Evolutionary conservation across 2,113 vertebrate species (phyloP), one percentile per base, ranked within the genome.

Genomic region (Petrocephalus zakoni): DNA sequence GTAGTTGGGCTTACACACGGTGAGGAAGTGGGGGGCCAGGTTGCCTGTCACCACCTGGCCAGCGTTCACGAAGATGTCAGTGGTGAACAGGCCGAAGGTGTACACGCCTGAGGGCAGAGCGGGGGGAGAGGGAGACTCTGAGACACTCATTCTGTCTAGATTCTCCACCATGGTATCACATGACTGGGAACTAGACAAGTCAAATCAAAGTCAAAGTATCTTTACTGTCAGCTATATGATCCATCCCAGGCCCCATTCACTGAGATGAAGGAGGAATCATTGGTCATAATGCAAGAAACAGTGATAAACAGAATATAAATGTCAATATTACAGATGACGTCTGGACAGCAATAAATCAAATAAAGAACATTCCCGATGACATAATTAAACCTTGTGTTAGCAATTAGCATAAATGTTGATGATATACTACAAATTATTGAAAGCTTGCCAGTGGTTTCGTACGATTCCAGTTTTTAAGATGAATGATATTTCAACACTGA

Each of bases 31-130:
- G 19, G 98, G 98, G 0, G 98, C 97, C 91, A 99, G 95, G 92
- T 99, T 99, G 49, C 98, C 98, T 47, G 98, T 99, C 90, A 99
- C 98, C 10, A 99, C 98, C 95, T 99, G 98, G 90, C 98, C 98
- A 8, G 98, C 98, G 87, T 99, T 99, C 93, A 99, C 98, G 93
- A 99, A 99, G 95, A 99, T 99, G 95, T 99, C 98, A 19, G 98
- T 98, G 46, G 98, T 97, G 94, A 99, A 99, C 75, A 99, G 96
- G 94, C 98, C 98, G 91, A 99, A 99, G 29, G 96, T 95, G 92
- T 99, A 99, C 94, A 99, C 98, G 90, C 98, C 98, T 99, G 91
- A n/a, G 85, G 88, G 94, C 89, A 90, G 89, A 94, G 92, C 92
- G 4, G 47, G 55, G 42, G 42, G 42, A 49, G 51, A n/a, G 56